These are phyloP conservation scores for Holothuria scabra DNA, from an alignment of 53 echinoderm and acorn worm species.

Conservation along the genomic window DNA sequence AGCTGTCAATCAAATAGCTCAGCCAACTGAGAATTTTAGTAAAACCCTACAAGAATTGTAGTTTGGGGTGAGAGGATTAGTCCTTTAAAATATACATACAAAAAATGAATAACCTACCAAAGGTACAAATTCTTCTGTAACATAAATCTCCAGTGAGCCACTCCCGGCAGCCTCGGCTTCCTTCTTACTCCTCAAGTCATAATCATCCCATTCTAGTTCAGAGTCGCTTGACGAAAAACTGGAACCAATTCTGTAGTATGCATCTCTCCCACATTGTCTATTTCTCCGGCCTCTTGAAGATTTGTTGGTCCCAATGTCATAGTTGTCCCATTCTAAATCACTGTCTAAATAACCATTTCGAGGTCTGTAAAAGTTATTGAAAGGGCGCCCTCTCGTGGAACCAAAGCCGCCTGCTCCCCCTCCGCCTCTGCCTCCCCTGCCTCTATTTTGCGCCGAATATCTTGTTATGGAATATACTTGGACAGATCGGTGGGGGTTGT, in stretches of 20 bases:
- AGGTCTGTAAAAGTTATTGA: slow-evolving; percentile 61
- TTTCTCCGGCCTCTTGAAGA: slow-evolving; percentile 32
- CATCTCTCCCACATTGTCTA: slow-evolving; percentile 51
- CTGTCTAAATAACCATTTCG: slow-evolving; percentile 55
- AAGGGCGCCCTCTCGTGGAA: slow-evolving; percentile 42
- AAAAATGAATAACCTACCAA: slow-evolving; percentile 68
- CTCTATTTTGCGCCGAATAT: slow-evolving; percentile 45
- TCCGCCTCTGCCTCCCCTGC: slow-evolving; percentile 43
- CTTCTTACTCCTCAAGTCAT: slow-evolving; percentile 82
- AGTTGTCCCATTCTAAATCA: slow-evolving; percentile 98
- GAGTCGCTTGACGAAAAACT: slow-evolving; percentile 62
- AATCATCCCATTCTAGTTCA: slow-evolving; percentile 98
- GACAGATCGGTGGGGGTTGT: slow-evolving; percentile 47
- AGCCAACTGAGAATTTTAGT: too few species aligned
- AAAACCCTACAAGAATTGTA: too few species aligned
- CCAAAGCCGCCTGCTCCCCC: slow-evolving; percentile 19
- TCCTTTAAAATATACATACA: too few species aligned
- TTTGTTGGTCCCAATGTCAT: slow-evolving; percentile 81
- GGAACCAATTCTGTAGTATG: slow-evolving; percentile 59
- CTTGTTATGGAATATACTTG: slow-evolving; percentile 50
- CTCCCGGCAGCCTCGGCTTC: slow-evolving; percentile 74
- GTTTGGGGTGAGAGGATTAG: too few species aligned
- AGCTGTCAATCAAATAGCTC: too few species aligned
- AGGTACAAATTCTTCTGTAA: slow-evolving; percentile 77
- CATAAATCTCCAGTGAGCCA: slow-evolving; percentile 62